phyloP scores from a whole-genome alignment of 2,797 vertebrate species.

The Vipera ursinii region DNA sequence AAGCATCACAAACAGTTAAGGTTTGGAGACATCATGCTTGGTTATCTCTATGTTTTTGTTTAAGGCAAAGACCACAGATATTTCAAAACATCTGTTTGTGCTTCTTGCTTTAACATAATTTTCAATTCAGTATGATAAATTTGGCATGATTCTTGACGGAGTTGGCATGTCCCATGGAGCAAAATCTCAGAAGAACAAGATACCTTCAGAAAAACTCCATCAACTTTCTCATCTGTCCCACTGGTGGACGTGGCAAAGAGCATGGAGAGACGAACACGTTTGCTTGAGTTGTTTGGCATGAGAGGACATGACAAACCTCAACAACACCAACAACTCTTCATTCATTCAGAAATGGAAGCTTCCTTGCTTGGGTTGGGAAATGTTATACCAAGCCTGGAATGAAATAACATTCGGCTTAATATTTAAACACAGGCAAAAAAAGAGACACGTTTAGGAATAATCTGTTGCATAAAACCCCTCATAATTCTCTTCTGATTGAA shows the following conservation, averaged over 20 bases:
- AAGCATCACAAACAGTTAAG: background rate
- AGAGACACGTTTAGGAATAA: slow-evolving; percentile 27
- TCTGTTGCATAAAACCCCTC: slow-evolving; percentile 41
- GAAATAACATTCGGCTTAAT: slow-evolving; percentile 37
- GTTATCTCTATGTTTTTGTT: background rate
- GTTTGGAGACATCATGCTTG: fast-evolving
- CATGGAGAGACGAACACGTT: slow-evolving; percentile 2
- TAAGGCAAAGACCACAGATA: slow-evolving; percentile 18
- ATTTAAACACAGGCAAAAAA: slow-evolving; percentile 37
- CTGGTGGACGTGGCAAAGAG: slow-evolving; percentile 56
- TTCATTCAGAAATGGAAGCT: slow-evolving; percentile 38
- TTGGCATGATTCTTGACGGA: slow-evolving; percentile 47
- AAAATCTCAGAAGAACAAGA: slow-evolving; percentile 27
- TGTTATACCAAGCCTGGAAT: slow-evolving; percentile 41
- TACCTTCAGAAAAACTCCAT: slow-evolving; percentile 49
- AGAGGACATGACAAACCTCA: background rate
- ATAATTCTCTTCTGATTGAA: slow-evolving; percentile 53
- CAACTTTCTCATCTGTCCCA: slow-evolving; percentile 45
- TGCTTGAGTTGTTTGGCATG: background rate
- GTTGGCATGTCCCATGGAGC: slow-evolving; percentile 52
- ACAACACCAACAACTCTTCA: slow-evolving; percentile 9
- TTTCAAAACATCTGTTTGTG: slow-evolving; percentile 17
- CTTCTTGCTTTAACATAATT: slow-evolving; percentile 26
- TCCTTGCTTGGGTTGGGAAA: slow-evolving; percentile 37
- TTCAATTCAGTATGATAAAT: slow-evolving; percentile 36